These are phyloP conservation scores for Chamaetylas fuelleborni DNA, from an alignment of 2,113 vertebrate species.

Conservation along the genomic window DNA sequence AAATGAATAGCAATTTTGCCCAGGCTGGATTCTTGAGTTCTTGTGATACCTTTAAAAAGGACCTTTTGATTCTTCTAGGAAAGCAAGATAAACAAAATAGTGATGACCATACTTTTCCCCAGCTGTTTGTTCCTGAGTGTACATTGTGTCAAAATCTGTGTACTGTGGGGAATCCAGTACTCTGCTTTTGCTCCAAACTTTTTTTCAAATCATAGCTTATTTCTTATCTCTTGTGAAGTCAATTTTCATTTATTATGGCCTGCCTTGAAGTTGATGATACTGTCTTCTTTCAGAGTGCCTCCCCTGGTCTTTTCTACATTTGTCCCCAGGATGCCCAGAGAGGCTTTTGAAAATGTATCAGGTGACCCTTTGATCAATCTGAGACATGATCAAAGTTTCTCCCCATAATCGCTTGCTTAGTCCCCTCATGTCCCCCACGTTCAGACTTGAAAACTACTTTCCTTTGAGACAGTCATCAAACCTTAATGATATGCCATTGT, in stretches of 20 bases:
- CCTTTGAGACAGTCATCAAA: slow-evolving; percentile 9
- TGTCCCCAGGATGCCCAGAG: not conserved
- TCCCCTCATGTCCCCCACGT: not conserved
- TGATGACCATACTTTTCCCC: not conserved
- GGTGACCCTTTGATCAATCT: slow-evolving; percentile 48
- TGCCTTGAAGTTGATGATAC: not conserved
- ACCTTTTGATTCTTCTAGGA: not conserved
- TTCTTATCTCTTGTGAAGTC: not conserved
- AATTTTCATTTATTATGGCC: not conserved
- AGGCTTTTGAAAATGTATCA: not conserved
- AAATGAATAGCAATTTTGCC: not conserved
- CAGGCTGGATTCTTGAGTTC: not conserved
- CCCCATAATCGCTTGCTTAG: not conserved
- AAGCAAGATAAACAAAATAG: not conserved
- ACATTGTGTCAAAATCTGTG: not conserved
- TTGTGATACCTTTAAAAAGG: not conserved
- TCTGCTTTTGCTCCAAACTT: not conserved
- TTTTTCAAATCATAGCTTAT: not conserved
- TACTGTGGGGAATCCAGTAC: not conserved
- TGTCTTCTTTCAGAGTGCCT: not conserved
- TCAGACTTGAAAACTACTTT: slow-evolving; percentile 24
- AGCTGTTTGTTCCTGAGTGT: not conserved
- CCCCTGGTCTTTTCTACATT: not conserved
- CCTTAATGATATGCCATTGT: not conserved
- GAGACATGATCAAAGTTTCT: slow-evolving; percentile 30